Evolutionary conservation across 2,113 vertebrate species (phyloP).

Genomic region (Xiphophorus couchianus): DNA sequence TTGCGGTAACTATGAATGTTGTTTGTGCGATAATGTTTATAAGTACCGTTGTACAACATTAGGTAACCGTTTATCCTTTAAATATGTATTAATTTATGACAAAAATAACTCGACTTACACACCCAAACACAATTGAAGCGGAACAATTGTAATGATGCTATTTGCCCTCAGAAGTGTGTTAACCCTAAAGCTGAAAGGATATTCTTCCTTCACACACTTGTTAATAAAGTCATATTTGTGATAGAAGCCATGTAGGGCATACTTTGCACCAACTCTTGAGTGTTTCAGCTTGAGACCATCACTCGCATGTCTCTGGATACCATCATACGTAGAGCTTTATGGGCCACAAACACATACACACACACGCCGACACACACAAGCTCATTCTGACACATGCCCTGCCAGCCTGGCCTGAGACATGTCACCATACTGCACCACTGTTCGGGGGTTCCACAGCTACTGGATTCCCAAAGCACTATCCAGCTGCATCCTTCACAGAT

Average conservation of each 20-base stretch:
- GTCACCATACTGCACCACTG: conserved; percentile 68
- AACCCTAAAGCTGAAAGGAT: too few relatives aligned
- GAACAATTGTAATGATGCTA: too few relatives aligned
- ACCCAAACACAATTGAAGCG: neutral
- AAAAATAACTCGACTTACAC: neutral
- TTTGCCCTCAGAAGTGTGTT: too few relatives aligned
- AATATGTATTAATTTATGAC: neutral
- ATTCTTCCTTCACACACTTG: too few relatives aligned
- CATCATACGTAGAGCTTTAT: conserved; percentile 68
- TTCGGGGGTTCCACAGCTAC: conserved; percentile 64
- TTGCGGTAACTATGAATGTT: too few relatives aligned
- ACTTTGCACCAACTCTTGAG: conserved; percentile 68
- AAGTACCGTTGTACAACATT: too few relatives aligned
- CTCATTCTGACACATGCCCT: conserved; percentile 68
- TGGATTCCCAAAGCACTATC: conserved; percentile 67
- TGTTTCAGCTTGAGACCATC: conserved; percentile 57
- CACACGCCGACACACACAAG: conserved; percentile 36
- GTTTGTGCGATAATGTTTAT: too few relatives aligned
- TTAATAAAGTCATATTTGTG: neutral
- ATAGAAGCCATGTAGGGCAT: conserved; percentile 72
- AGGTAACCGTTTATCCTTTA: too few relatives aligned
- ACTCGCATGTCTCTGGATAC: conserved; percentile 64
- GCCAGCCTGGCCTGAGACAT: conserved; percentile 78
- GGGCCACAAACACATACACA: conserved; percentile 39
- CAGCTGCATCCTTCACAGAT: conserved; percentile 61